Evolutionary conservation across 2,888 invertebrate species (phyloP).

Genomic region (Octonoba sinensis): DNA sequence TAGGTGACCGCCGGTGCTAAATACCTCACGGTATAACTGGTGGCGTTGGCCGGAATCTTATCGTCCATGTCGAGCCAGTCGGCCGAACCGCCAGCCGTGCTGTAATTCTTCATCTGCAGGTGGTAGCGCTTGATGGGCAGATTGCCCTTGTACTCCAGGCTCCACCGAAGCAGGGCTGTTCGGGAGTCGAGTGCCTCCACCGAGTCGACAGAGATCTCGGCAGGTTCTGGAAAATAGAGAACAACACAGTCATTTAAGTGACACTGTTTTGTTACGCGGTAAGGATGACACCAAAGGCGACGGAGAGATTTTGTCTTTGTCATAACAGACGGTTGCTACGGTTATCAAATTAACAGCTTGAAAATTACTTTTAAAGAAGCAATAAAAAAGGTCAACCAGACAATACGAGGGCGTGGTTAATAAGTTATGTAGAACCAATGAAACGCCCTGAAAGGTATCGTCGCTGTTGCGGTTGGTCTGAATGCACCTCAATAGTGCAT

Average conservation of each 20-base stretch:
- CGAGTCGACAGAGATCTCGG: conserved; percentile 64
- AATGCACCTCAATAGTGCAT: too few relatives aligned
- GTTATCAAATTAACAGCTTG: too few relatives aligned
- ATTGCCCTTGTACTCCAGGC: conserved; percentile 62
- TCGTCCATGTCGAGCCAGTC: conserved; percentile 66
- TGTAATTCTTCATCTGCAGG: conserved; percentile 66
- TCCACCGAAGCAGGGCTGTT: conserved; percentile 65
- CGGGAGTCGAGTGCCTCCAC: conserved; percentile 64
- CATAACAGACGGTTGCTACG: too few relatives aligned
- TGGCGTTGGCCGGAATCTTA: conserved; percentile 64
- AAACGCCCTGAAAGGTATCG: too few relatives aligned
- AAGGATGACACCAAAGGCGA: background rate
- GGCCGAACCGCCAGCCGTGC: conserved; percentile 55
- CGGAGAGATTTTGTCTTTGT: too few relatives aligned
- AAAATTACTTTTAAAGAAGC: too few relatives aligned
- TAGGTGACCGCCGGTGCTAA: conserved; percentile 65
- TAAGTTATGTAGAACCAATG: too few relatives aligned
- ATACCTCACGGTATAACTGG: conserved; percentile 63
- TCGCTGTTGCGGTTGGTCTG: too few relatives aligned
- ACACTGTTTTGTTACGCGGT: background rate
- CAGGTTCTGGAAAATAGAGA: conserved; percentile 57
- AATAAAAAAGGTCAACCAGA: too few relatives aligned
- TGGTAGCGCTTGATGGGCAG: conserved; percentile 65
- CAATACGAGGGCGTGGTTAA: too few relatives aligned
- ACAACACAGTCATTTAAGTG: background rate